Base-by-base conservation (phyloP, 2,888 invertebrate genomes). In the Hyppa rectilinea region DNA sequence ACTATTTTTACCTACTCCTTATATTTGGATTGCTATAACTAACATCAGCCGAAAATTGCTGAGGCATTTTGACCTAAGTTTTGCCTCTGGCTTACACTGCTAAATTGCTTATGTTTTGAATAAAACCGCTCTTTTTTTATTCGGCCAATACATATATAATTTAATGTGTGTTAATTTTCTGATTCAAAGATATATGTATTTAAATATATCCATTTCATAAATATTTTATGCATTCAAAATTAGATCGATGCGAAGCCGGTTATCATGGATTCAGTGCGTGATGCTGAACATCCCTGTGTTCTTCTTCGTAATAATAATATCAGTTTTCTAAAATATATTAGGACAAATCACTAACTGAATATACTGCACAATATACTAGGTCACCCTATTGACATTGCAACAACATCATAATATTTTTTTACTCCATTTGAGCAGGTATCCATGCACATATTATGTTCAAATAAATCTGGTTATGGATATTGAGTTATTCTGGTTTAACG, bases 321-420 rank as follows among this genome's bases (percentile, higher is more conserved):
- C 23, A 17, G 23, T 38, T 2, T 17, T 36, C 2, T 53, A 6
- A 4, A n/a, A 53, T 4, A 34, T 31, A n/a, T 34, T 53, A 53
- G 4, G 7, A 1, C 1, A 53, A 31, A 31, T 12, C 0, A 10
- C 36, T 23, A 56, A 38, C 23, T 36, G 34, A 38, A 38, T 36
- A 23, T 56, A 17, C 3, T 26, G 17, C 9, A 17, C 17, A 34
- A 17, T 56, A 23, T 14, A n/a, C 26, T 17, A 29, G 49, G 53
- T 70, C 53, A 68, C 55, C 31, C 20, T 5, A 20, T 4, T 67
- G 49, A 45, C 55, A 50, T 75, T 63, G 14, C 1, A 29, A 23
- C 14, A 31, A 50, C 29, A 34, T 40, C 23, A 29, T 34, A 20
- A 47, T 66, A 40, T 6, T 29, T 59, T 61, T 43, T 58, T 73